Evolutionary conservation across 2,797 vertebrate genomes (phyloP).

Genomic region (Sternarchorhynchus goeldii): DNA sequence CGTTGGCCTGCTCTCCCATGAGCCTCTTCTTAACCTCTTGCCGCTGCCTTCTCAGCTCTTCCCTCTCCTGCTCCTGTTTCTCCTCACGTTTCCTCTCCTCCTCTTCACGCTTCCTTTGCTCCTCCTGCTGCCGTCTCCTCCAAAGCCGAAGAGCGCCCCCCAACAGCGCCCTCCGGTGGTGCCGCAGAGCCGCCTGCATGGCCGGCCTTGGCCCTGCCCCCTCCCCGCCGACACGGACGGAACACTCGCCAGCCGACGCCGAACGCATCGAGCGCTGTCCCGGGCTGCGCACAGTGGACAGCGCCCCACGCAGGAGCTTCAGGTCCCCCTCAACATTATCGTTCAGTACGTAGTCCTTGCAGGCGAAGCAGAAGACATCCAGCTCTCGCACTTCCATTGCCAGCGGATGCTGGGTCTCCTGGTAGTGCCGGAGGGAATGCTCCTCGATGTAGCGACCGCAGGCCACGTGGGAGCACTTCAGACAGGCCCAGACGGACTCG

Average conservation of each 20-base stretch:
- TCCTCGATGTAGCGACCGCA: constrained; percentile 95
- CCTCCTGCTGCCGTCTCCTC: constrained; percentile 77
- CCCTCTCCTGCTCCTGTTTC: constrained; percentile 82
- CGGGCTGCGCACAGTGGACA: constrained; percentile 85
- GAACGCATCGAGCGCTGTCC: constrained; percentile 89
- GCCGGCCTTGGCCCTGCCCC: constrained; percentile 64
- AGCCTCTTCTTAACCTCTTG: constrained; percentile 90
- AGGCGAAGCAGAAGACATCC: constrained; percentile 95
- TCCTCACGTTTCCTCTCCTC: constrained; percentile 77
- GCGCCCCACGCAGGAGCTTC: constrained; percentile 90
- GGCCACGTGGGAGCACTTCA: constrained; percentile 97
- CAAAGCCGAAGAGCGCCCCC: constrained; percentile 83
- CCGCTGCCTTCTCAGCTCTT: constrained; percentile 83
- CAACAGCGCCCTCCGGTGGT: constrained; percentile 88
- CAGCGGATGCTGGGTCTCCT: constrained; percentile 87
- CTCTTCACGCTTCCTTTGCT: constrained; percentile 77
- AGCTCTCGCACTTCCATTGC: constrained; percentile 97
- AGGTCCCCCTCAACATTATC: constrained; percentile 96
- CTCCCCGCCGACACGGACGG: constrained; percentile 66
- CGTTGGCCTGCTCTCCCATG: constrained; percentile 88
- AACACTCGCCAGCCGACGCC: constrained; percentile 63
- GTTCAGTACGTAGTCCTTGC: constrained; percentile 95
- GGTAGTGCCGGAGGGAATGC: constrained; percentile 92
- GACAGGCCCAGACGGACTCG: constrained; percentile 96
- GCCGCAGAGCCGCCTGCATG: constrained; percentile 89